phyloP scores from a whole-genome alignment of 2,113 vertebrate genomes.

The Chaenocephalus aceratus region DNA sequence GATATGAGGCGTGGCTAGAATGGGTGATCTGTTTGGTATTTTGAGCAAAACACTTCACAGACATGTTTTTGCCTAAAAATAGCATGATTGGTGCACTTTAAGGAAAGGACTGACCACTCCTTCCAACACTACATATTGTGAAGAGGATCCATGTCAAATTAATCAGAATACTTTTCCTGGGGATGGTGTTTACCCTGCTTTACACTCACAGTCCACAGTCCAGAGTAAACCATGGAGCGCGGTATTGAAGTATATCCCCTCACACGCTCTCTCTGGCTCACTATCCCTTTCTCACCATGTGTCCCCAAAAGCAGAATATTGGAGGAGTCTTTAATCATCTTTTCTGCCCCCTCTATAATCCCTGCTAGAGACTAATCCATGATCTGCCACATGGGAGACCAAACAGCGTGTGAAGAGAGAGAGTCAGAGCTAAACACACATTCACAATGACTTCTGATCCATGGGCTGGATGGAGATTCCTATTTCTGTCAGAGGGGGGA shows the following conservation, averaged over 20 bases:
- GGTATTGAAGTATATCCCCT: constrained; percentile 49
- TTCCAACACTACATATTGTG: background rate
- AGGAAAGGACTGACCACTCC: no score
- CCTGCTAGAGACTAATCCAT: constrained; percentile 72
- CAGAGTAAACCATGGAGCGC: constrained; percentile 33
- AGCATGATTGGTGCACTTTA: no score
- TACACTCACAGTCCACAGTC: constrained; percentile 26
- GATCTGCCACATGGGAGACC: constrained; percentile 65
- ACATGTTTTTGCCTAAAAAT: no score
- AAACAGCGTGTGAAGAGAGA: constrained; percentile 27
- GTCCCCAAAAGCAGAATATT: constrained; percentile 62
- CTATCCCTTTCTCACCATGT: constrained; percentile 48
- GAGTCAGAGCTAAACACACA: constrained; percentile 3
- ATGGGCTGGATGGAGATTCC: background rate
- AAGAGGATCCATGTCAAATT: background rate
- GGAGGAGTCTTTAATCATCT: constrained; percentile 78
- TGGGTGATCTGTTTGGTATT: no score
- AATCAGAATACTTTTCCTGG: background rate
- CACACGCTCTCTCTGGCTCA: constrained; percentile 18
- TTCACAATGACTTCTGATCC: constrained; percentile 15
- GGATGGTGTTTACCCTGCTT: constrained; percentile 36
- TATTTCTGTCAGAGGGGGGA: constrained; percentile 14
- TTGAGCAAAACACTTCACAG: no score
- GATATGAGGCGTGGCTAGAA: no score
- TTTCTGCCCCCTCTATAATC: constrained; percentile 79